Conservation (phyloP, 2,113 vertebrate species). For the Budorcas taxicolor region DNA sequence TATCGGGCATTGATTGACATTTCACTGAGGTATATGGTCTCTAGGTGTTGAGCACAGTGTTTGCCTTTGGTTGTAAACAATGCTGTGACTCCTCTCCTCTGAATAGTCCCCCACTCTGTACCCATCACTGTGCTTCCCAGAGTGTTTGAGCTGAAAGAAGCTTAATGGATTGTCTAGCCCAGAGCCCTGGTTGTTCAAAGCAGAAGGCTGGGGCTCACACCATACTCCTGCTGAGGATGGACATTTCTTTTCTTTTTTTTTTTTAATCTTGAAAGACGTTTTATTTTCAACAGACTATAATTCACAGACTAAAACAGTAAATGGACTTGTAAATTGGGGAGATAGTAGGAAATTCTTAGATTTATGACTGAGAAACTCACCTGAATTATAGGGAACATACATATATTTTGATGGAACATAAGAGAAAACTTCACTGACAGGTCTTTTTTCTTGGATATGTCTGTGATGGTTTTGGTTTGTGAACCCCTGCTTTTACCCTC, state of each 20-base stretch:
- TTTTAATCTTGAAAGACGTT: background rate
- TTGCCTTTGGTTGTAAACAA: background rate
- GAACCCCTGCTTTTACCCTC: background rate
- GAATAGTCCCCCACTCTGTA: rapidly evolving
- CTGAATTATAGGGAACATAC: background rate
- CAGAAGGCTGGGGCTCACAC: background rate
- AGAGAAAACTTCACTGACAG: background rate
- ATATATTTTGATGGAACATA: background rate
- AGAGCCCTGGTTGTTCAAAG: background rate
- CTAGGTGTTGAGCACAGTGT: background rate
- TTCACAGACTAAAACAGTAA: background rate
- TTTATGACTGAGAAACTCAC: background rate
- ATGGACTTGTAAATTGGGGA: background rate
- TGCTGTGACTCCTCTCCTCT: background rate
- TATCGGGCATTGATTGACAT: background rate
- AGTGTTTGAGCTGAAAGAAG: background rate
- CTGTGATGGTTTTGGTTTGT: background rate
- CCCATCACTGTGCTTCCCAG: background rate
- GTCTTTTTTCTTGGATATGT: background rate
- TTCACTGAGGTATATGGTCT: background rate
- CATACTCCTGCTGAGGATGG: background rate
- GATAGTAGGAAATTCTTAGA: background rate
- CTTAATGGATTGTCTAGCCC: background rate
- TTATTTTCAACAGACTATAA: background rate
- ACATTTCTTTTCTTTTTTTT: background rate